A percentile compares a stretch with the other conserved stretches of the same genome.
Conservation (phyloP, 2,797 vertebrate genomes). For the Crenichthys baileyi region DNA sequence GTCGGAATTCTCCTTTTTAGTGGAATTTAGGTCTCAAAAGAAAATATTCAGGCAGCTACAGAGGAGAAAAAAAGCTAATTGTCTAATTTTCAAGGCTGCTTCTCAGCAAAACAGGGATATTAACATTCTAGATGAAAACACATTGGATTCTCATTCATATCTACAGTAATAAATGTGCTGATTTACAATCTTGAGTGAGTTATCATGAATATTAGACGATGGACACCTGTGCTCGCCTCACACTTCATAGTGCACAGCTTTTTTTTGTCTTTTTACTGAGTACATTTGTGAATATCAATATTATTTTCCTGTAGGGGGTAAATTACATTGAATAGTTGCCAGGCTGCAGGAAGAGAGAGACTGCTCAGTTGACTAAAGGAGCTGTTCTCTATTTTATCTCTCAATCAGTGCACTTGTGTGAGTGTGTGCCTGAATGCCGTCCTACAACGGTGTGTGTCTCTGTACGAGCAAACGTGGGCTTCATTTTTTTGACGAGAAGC, state of each 20-base stretch:
- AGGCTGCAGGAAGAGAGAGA: conserved; percentile 58
- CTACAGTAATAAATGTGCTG: conserved; percentile 33
- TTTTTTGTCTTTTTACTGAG: conserved; percentile 37
- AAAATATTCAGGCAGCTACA: conserved; percentile 46
- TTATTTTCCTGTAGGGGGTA: conserved; percentile 68
- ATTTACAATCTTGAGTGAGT: conserved; percentile 42
- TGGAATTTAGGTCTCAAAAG: conserved; percentile 48
- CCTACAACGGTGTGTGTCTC: conserved; percentile 16
- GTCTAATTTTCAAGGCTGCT: conserved; percentile 47
- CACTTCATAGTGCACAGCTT: conserved; percentile 33
- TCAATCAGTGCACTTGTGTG: conserved; percentile 62
- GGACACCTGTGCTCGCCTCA: conserved; percentile 56
- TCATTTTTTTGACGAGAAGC: conserved; percentile 57
- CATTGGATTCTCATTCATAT: conserved; percentile 40
- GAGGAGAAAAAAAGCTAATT: conserved; percentile 42
- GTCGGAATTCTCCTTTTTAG: conserved; percentile 60
- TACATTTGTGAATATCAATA: conserved; percentile 74
- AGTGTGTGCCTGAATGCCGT: conserved; percentile 26
- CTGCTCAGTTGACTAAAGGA: conserved; percentile 67
- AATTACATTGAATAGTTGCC: conserved; percentile 72
- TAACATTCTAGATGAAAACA: conserved; percentile 41
- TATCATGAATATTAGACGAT: conserved; percentile 46
- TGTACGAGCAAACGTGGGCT: conserved; percentile 36
- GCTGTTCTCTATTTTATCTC: conserved; percentile 73
- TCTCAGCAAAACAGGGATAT: conserved; percentile 34